phyloP scores from a whole-genome alignment of 2,888 invertebrate genomes.

The Xestobium rufovillosum region DNA sequence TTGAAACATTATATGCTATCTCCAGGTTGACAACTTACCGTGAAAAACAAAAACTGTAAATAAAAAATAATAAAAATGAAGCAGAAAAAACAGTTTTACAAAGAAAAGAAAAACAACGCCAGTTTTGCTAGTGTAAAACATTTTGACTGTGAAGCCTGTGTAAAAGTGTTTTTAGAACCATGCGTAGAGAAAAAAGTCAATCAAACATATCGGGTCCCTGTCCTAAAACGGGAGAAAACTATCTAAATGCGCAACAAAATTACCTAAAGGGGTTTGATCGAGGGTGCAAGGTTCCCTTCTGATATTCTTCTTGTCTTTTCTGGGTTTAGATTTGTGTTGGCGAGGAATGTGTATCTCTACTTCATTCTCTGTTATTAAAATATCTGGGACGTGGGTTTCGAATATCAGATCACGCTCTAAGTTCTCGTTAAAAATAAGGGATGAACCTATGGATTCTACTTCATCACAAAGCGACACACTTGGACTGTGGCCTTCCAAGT shows the following conservation, averaged over 20 bases:
- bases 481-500: conserved; percentile 23
- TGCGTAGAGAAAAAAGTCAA: conserved; percentile 29
- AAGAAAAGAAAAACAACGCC: conserved; percentile 28
- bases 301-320: conserved; percentile 12
- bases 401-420: conserved; percentile 8
- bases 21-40: neutral
- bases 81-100: conserved; percentile 17
- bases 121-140: conserved; percentile 36
- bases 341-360: conserved; percentile 16
- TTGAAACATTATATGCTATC: no score
- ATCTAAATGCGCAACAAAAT: no score
- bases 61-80: conserved; percentile 4
- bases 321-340: conserved; percentile 7
- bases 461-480: conserved; percentile 31
- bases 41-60: conserved; percentile 8
- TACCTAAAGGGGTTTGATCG: conserved; percentile 30
- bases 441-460: conserved; percentile 26
- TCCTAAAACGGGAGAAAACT: conserved; percentile 8
- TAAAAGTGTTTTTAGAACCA: conserved; percentile 17
- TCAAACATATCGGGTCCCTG: conserved; percentile 43
- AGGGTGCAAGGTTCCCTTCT: conserved; percentile 23
- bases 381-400: conserved; percentile 29
- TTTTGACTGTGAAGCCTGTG: conserved; percentile 11
- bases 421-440: conserved; percentile 19
- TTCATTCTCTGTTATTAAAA: conserved; percentile 29